Evolutionary conservation across 2,797 vertebrate genomes (phyloP), one percentile per base, ranked within the genome.

Genomic region (Lerista edwardsae): DNA sequence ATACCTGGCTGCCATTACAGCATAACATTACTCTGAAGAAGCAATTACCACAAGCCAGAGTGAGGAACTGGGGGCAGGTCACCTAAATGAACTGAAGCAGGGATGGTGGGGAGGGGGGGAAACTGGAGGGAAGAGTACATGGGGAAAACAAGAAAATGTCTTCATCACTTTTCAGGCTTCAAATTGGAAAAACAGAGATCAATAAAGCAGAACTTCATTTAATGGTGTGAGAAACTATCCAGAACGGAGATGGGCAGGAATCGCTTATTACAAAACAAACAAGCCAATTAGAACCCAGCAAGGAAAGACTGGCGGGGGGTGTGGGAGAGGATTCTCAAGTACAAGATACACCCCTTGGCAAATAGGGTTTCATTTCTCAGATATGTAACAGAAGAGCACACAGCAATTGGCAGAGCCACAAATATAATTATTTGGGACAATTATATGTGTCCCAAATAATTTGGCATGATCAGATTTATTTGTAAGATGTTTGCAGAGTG

Each of bases 171-270:
- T 83, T 89, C 93, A 84, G 91, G 89, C 92, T 91, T 95, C 94
- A 88, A 94, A 95, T 95, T 94, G 93, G 93, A 94, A 94, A 95
- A 94, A 92, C 92, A 94, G 91, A 86, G 92, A 95, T 95, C 94
- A 95, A 94, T 95, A 95, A 93, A 73, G 89, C 89, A 93, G 93
- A 95, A 95, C 94, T 95, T 95, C 92, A 93, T 95, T 95, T 95
- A 95, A 94, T 94, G 94, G 93, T 94, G 93, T 94, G 94, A 94
- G 93, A 94, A 94, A 95, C 93, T 93, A 93, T 91, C 93, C 89
- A 86, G 69, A 92, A 87, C 82, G 15, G 83, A 93, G 93, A 93
- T 89, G 88, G 93, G 93, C 93, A 93, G 92, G 94, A 94, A 93
- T 93, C 93, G 92, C 94, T 94, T 93, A 93, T 34, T 84, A 89